A percentile compares a stretch with the other conserved stretches of the same genome.
phyloP scores from a whole-genome alignment of 2,797 vertebrate species.

The Chromis chromis region DNA sequence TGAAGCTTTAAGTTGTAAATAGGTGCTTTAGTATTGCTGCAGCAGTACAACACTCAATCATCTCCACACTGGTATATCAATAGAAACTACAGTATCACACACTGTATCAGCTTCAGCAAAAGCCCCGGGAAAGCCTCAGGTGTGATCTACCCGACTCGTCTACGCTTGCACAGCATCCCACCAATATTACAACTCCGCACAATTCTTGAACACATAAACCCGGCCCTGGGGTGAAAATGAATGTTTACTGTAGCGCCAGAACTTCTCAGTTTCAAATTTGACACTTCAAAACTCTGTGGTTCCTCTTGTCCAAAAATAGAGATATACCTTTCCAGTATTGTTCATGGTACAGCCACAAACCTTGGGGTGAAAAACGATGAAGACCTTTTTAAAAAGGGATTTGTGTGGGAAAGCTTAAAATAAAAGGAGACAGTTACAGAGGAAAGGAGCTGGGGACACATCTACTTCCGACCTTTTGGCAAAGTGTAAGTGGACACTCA shows the following conservation, averaged over 20 bases:
- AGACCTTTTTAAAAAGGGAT: conserved; percentile 62
- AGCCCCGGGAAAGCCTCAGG: conserved; percentile 59
- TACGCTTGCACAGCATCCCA: conserved; percentile 59
- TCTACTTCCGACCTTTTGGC: conserved; percentile 70
- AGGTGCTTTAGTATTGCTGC: too few relatives aligned
- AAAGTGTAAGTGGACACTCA: conserved; percentile 62
- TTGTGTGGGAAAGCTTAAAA: conserved; percentile 71
- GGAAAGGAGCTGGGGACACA: conserved; percentile 58
- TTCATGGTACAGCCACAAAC: conserved; percentile 56
- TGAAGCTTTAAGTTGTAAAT: background rate
- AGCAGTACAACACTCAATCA: background rate
- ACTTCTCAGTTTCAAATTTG: conserved; percentile 73
- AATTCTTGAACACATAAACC: conserved; percentile 57
- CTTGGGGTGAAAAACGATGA: conserved; percentile 74
- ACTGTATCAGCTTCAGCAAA: conserved; percentile 36
- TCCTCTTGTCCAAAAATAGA: conserved; percentile 54
- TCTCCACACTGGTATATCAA: background rate
- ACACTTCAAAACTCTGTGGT: conserved; percentile 57
- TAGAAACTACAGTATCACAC: conserved; percentile 25
- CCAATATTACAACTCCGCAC: conserved; percentile 30
- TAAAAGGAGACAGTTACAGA: conserved; percentile 50
- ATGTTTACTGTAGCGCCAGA: conserved; percentile 45
- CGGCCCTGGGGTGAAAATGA: conserved; percentile 55
- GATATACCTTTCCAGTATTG: conserved; percentile 33
- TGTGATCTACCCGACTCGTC: conserved; percentile 53